phyloP scores from a whole-genome alignment of 2,113 vertebrate genomes.

The Cyprinodon tularosa region DNA sequence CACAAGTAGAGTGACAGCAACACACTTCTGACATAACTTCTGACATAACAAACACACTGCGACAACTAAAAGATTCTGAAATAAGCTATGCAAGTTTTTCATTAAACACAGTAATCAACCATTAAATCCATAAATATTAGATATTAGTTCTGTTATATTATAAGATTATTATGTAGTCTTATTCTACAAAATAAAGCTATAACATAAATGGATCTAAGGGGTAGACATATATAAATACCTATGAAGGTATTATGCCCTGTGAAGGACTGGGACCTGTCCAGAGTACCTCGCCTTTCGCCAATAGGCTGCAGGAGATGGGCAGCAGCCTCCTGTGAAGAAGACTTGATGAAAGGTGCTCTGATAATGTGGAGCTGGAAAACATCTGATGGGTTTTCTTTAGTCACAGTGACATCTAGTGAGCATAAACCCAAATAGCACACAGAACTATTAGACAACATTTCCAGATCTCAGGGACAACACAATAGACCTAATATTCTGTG shows the following conservation, averaged over 20 bases:
- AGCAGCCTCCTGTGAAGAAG: no score
- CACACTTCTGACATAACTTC: slow-evolving; percentile 20
- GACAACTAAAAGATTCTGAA: neutral
- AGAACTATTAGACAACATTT: neutral
- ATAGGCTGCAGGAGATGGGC: no score
- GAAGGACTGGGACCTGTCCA: no score
- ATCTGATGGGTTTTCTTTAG: slow-evolving; percentile 41
- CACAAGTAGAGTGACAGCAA: slow-evolving; percentile 31
- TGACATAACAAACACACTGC: neutral
- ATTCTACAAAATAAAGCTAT: neutral
- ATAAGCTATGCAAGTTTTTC: neutral
- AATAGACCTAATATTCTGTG: neutral
- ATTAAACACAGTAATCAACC: neutral
- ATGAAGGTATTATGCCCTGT: no score
- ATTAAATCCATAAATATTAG: neutral
- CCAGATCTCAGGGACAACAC: neutral
- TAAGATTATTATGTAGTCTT: neutral
- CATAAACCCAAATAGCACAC: slow-evolving; percentile 8
- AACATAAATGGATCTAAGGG: neutral
- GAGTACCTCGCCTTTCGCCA: no score
- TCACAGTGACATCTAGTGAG: slow-evolving; percentile 78
- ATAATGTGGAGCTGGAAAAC: neutral
- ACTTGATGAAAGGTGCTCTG: neutral
- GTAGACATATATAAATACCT: no score
- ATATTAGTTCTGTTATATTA: neutral